A percentile compares a stretch with the other conserved stretches of the same genome.
These are phyloP conservation scores for Micrasema minimum DNA, from an alignment of 1,140 invertebrate species.

Conservation along the genomic window DNA sequence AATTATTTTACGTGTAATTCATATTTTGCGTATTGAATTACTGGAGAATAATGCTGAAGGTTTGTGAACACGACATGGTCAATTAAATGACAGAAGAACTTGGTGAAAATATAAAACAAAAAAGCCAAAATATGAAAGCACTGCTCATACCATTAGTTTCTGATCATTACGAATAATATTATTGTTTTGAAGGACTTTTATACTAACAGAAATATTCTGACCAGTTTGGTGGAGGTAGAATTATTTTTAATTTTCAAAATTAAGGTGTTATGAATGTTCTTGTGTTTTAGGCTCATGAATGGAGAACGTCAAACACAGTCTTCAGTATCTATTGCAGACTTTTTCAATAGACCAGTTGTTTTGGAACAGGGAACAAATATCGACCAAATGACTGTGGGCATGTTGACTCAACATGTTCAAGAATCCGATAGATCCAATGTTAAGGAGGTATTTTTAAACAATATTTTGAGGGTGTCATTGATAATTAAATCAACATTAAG, in stretches of 20 bases:
- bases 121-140: too few species aligned
- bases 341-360: conserved; percentile 66
- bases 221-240: too few species aligned
- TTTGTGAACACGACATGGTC: background rate
- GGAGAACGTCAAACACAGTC: conserved; percentile 9
- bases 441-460: conserved; percentile 68
- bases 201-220: too few species aligned
- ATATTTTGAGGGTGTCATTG: too few species aligned
- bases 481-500: too few species aligned
- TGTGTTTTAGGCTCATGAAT: conserved; percentile 43
- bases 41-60: background rate
- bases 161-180: background rate
- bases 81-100: background rate
- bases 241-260: too few species aligned
- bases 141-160: too few species aligned
- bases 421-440: conserved; percentile 70
- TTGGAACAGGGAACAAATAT: conserved; percentile 63
- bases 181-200: too few species aligned
- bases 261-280: too few species aligned
- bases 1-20: background rate
- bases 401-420: conserved; percentile 71
- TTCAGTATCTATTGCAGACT: conserved; percentile 54
- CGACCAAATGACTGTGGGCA: conserved; percentile 70
- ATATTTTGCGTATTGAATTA: background rate
- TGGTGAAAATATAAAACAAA: too few species aligned